Conservation (phyloP, 2,113 vertebrate genomes). For the Cinclus mexicanus region DNA sequence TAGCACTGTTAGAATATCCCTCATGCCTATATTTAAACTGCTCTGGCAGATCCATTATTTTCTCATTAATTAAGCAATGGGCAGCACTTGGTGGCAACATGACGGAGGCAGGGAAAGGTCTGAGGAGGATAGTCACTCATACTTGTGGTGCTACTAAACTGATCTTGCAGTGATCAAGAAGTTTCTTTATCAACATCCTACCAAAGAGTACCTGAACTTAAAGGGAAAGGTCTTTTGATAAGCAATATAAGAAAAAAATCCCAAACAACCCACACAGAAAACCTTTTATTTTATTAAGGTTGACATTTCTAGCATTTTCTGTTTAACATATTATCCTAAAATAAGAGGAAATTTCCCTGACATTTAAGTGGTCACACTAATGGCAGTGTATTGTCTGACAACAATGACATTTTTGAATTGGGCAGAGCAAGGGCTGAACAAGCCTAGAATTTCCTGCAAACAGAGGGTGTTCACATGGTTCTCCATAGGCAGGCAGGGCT, state of each 20-base stretch:
- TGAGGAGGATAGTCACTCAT: neutral
- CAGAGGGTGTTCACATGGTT: neutral
- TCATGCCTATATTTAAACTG: neutral
- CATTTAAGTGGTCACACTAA: neutral
- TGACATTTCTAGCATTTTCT: neutral
- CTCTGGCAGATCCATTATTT: neutral
- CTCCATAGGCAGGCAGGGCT: rapidly evolving
- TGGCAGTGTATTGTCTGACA: neutral
- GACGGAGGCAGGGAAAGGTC: neutral
- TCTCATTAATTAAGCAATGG: neutral
- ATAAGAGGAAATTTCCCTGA: neutral
- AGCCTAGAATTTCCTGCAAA: neutral
- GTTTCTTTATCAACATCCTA: neutral
- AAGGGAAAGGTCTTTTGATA: neutral
- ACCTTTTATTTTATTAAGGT: neutral
- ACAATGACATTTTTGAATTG: neutral
- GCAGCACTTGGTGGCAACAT: neutral
- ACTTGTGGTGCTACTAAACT: neutral
- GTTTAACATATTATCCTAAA: neutral
- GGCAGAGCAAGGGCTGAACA: neutral
- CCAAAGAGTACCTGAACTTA: neutral
- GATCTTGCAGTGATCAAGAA: neutral
- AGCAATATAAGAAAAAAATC: neutral
- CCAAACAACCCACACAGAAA: neutral
- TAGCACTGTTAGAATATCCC: neutral